Conservation (phyloP, 2,797 vertebrate species). For the Hozukius guyotensis region DNA sequence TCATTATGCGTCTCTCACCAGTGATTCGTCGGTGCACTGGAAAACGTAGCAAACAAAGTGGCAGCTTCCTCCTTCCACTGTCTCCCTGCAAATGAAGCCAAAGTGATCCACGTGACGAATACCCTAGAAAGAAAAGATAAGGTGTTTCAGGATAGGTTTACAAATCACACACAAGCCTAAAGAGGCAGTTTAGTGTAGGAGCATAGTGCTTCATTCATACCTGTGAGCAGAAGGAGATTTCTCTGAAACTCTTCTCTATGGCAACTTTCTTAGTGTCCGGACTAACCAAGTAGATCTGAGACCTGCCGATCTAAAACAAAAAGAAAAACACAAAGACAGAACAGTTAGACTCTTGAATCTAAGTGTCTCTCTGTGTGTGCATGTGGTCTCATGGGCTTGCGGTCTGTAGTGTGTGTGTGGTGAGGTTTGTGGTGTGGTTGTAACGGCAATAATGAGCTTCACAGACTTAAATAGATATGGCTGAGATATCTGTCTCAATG, state of each 20-base stretch:
- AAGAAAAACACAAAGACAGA: not conserved
- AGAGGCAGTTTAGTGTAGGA: not conserved
- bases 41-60: conserved; percentile 98
- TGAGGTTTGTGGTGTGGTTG: not conserved
- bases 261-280: conserved; percentile 97
- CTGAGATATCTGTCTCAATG: too few relatives aligned
- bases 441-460: not conserved
- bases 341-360: not conserved
- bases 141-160: not conserved
- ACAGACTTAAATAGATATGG: not conserved
- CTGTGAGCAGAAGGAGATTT: conserved; percentile 99
- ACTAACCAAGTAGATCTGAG: conserved; percentile 97
- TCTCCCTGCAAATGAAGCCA: conserved; percentile 97
- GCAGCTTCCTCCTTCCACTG: conserved; percentile 87
- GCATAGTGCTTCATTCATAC: conserved; percentile 67
- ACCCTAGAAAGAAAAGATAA: conserved; percentile 80
- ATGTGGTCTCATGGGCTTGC: not conserved
- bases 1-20: conserved; percentile 85
- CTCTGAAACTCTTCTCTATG: conserved; percentile 97
- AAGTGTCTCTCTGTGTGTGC: not conserved
- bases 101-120: conserved; percentile 98
- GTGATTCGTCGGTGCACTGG: conserved; percentile 93
- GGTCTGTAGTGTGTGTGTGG: not conserved
- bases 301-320: conserved; percentile 89
- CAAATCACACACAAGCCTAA: not conserved